Conservation (phyloP, 1,140 invertebrate species). For the Pomacea maculata region DNA sequence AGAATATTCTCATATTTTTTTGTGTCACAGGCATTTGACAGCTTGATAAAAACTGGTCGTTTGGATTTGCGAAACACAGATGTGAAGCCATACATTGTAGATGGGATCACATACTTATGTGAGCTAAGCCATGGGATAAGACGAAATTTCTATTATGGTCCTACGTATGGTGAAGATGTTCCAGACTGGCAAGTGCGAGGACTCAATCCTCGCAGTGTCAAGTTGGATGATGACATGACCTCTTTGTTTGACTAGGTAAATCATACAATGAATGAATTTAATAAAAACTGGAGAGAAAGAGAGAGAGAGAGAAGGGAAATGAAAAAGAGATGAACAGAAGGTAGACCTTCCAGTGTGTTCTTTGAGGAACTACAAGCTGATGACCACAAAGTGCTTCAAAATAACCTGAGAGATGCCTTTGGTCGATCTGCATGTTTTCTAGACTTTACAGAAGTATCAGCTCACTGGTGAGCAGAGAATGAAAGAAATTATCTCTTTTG, state of each 20-base stretch:
- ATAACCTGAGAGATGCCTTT: too few species aligned
- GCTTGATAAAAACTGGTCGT: constrained; percentile 55
- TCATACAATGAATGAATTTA: neutral
- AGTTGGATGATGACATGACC: neutral
- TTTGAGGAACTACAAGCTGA: too few species aligned
- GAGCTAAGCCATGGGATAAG: constrained; percentile 50
- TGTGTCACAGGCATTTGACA: constrained; percentile 59
- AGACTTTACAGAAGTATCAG: too few species aligned
- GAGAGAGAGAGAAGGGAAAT: too few species aligned
- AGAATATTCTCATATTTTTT: neutral
- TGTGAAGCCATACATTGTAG: constrained; percentile 61
- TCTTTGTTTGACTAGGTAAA: constrained; percentile 9
- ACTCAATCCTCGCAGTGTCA: constrained; percentile 39
- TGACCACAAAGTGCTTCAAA: too few species aligned
- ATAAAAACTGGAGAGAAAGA: too few species aligned
- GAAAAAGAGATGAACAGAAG: neutral
- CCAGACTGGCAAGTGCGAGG: constrained; percentile 55
- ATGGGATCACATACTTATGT: constrained; percentile 58
- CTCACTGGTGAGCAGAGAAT: too few species aligned
- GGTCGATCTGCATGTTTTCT: too few species aligned
- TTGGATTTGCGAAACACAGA: constrained; percentile 55
- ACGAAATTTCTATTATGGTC: constrained; percentile 63
- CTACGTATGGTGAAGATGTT: constrained; percentile 60
- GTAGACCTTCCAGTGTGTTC: too few species aligned
- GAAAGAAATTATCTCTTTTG: too few species aligned